Evolutionary conservation across 1,140 invertebrate species (phyloP), one percentile per base, ranked within the genome.

Genomic region (Rhizoglyphus robini): DNA sequence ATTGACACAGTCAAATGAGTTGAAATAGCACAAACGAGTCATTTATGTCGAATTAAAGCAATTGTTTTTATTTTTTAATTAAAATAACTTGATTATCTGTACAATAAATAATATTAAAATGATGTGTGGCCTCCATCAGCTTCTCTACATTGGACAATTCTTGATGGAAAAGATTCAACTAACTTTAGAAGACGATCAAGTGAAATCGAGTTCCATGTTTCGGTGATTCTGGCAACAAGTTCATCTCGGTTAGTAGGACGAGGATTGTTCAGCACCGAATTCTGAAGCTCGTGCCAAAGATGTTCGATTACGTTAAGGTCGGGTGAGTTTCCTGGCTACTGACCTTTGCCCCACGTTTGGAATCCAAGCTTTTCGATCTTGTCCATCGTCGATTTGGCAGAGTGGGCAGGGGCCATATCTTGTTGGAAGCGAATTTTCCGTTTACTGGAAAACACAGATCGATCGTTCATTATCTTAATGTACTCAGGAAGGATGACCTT

Each of bases 281-380:
- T 29, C 23, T 57, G 23, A 1, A 57, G n/a, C 18, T 4, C 2
- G 18, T 25, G 1, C 51, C 51, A 57, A 2, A 57, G 2, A 25
- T 25, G 51, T 57, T 57, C 51, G n/a, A 57, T 57, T 27, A 57
- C 51, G 29, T n/a, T n/a, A n/a, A n/a, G n/a, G n/a, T n/a, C n/a
- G n/a, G n/a, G n/a, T n/a, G n/a, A n/a, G n/a, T n/a, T n/a, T n/a
- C n/a, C n/a, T n/a, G n/a, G n/a, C n/a, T n/a, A n/a, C n/a, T n/a
- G n/a, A n/a, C n/a, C n/a, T n/a, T n/a, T n/a, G n/a, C n/a, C n/a
- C n/a, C n/a, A n/a, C n/a, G n/a, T n/a, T n/a, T n/a, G n/a, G n/a
- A 57, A 57, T 18, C 23, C 23, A 25, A 1, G 1, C 15, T 15
- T 4, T 30, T 57, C 51, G 30, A 57, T 51, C 25, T 18, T 18